phyloP scores from a whole-genome alignment of 1,140 invertebrate genomes.

The Archivesica marissinica region DNA sequence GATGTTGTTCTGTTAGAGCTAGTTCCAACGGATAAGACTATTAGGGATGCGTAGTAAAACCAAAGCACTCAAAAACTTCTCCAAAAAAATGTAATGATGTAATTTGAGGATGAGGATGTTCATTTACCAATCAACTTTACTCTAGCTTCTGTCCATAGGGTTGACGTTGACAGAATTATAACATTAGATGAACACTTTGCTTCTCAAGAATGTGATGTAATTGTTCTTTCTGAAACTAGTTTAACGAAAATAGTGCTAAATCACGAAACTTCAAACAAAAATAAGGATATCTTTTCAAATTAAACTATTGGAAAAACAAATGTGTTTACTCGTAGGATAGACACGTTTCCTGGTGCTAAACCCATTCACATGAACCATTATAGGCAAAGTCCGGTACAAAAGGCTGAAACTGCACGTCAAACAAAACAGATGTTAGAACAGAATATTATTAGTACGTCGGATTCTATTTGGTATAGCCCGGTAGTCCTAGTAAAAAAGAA shows the following conservation, averaged over 20 bases:
- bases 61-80: too few species aligned
- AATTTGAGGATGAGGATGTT: not conserved
- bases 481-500: constrained; percentile 65
- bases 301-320: constrained; percentile 60
- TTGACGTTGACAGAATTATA: not conserved
- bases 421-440: constrained; percentile 44
- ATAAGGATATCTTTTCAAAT: constrained; percentile 63
- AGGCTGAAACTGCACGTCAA: constrained; percentile 58
- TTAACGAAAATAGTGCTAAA: not conserved
- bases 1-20: too few species aligned
- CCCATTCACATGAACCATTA: constrained; percentile 43
- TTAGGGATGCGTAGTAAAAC: too few species aligned
- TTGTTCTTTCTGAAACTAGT: not conserved
- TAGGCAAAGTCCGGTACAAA: constrained; percentile 15
- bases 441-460: constrained; percentile 20
- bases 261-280: constrained; percentile 33
- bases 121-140: not conserved
- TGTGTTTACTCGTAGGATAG: constrained; percentile 62
- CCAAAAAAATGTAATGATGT: too few species aligned
- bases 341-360: constrained; percentile 39
- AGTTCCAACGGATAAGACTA: too few species aligned
- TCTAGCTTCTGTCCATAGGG: not conserved
- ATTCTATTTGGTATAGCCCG: constrained; percentile 60
- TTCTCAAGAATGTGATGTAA: not conserved
- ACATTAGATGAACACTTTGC: not conserved